Conservation (phyloP, 1,140 invertebrate species). For the Zaprionus lachaisei region DNA sequence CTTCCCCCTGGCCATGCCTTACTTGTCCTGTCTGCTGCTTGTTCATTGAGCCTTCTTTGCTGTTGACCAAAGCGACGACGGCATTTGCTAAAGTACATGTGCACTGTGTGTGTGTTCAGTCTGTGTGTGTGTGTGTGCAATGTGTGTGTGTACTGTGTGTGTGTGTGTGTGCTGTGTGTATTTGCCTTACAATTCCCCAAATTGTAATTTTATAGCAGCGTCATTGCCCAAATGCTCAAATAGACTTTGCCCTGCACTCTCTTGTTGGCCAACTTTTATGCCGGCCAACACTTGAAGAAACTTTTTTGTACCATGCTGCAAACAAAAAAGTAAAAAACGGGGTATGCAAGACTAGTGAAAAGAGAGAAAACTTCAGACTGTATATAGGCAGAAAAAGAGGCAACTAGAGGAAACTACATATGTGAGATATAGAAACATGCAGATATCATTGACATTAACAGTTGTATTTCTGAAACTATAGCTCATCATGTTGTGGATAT, state of each 20-base stretch:
- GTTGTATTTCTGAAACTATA: too few species aligned
- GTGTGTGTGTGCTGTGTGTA: slow-evolving; percentile 43
- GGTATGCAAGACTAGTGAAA: not conserved
- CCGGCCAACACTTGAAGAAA: slow-evolving; percentile 42
- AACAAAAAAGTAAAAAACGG: not conserved
- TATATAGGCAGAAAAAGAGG: too few species aligned
- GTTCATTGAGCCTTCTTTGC: slow-evolving; percentile 23
- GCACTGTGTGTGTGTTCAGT: slow-evolving; percentile 5
- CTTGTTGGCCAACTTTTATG: slow-evolving; percentile 42
- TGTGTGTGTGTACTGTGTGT: not conserved
- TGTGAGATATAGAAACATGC: too few species aligned
- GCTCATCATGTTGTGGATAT: too few species aligned
- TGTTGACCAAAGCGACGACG: slow-evolving; percentile 59
- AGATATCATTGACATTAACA: too few species aligned
- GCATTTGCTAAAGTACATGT: slow-evolving; percentile 52
- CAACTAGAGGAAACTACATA: too few species aligned
- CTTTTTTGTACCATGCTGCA: slow-evolving; percentile 12
- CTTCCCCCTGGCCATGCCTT: not conserved
- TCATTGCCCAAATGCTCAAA: slow-evolving; percentile 80
- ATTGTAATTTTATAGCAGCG: slow-evolving; percentile 81
- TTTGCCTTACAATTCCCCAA: slow-evolving; percentile 79
- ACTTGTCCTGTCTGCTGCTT: not conserved
- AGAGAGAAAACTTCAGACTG: not conserved
- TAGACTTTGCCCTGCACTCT: slow-evolving; percentile 62
- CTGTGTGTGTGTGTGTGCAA: slow-evolving; percentile 10